phyloP scores from a whole-genome alignment of 2,888 invertebrate genomes.

The Lissocephala sabroskyi region DNA sequence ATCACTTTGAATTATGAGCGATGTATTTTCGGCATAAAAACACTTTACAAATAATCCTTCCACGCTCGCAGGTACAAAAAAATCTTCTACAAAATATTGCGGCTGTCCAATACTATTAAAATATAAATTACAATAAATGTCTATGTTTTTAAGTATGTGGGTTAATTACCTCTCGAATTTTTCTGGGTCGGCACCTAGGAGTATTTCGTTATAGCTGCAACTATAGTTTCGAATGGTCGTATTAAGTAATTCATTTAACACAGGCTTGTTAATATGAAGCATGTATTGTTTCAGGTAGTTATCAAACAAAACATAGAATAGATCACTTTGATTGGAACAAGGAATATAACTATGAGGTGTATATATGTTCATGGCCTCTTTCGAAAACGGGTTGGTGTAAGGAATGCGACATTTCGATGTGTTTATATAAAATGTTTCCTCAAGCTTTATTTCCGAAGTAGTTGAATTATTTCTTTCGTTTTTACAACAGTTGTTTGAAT shows the following conservation, averaged over 20 bases:
- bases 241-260: conserved; percentile 34
- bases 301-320: conserved; percentile 39
- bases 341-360: conserved; percentile 73
- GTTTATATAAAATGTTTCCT: conserved; percentile 56
- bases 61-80: too few species aligned
- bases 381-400: conserved; percentile 75
- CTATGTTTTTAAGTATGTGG: too few species aligned
- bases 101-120: not conserved
- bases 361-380: conserved; percentile 73
- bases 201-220: conserved; percentile 66
- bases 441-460: conserved; percentile 1
- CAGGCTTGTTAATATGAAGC: conserved; percentile 34
- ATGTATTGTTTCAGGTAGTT: conserved; percentile 28
- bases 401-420: conserved; percentile 77
- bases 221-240: too few species aligned
- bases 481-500: too few species aligned
- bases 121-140: too few species aligned
- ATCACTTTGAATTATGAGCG: too few species aligned
- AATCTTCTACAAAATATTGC: not conserved
- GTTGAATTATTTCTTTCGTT: too few species aligned
- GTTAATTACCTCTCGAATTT: conserved; percentile 35
- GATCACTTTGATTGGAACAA: conserved; percentile 69
- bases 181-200: conserved; percentile 26
- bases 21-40: too few species aligned
- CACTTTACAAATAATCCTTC: too few species aligned